phyloP scores from a whole-genome alignment of 2,113 vertebrate species.

The Nesoenas mayeri region DNA sequence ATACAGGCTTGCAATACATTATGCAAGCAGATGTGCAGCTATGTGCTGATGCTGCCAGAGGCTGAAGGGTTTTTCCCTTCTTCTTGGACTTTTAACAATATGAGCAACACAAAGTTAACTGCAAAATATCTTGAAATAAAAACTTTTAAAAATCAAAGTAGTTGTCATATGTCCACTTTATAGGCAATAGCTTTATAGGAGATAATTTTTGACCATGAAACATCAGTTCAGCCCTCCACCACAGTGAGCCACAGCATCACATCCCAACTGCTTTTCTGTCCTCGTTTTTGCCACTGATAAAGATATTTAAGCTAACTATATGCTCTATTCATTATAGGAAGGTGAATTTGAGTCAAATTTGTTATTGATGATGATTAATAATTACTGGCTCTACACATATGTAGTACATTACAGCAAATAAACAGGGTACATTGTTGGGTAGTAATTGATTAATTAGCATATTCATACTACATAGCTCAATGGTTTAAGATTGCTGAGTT shows the following conservation, averaged over 20 bases:
- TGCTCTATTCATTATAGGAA: constrained; percentile 71
- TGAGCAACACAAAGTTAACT: neutral
- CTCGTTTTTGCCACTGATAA: neutral
- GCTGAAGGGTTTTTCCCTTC: neutral
- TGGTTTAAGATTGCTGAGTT: constrained; percentile 67
- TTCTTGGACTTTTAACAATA: neutral
- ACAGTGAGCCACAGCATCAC: neutral
- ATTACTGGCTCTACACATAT: constrained; percentile 60
- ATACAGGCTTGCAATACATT: neutral
- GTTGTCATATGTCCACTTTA: neutral
- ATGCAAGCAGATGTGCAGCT: neutral
- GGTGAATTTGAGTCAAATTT: constrained; percentile 67
- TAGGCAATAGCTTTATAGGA: neutral
- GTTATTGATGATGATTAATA: constrained; percentile 73
- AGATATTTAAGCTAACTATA: constrained; percentile 53
- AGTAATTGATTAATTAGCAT: constrained; percentile 76
- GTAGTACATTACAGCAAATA: constrained; percentile 62
- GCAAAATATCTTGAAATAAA: neutral
- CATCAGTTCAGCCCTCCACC: neutral
- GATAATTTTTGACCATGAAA: neutral
- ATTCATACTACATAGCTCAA: constrained; percentile 55
- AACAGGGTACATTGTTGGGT: constrained; percentile 44
- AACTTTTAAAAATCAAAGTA: neutral
- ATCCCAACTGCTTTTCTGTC: neutral
- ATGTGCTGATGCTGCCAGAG: neutral